These are phyloP conservation scores for Halictus ligatus DNA, from an alignment of 2,888 invertebrate species.

Conservation along the genomic window DNA sequence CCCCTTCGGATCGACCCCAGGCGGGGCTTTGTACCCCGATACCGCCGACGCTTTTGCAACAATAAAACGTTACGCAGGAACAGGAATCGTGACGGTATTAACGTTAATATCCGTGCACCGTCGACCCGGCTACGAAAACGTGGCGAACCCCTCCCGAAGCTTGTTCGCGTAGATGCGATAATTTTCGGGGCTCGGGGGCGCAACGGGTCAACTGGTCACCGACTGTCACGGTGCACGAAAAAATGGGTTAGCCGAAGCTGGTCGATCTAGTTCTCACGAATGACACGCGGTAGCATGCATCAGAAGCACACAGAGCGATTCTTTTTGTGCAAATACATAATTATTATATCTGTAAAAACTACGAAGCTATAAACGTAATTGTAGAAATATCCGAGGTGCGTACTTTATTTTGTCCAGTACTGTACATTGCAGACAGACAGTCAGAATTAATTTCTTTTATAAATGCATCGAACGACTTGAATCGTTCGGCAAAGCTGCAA, in stretches of 20 bases:
- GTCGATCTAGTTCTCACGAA: background rate
- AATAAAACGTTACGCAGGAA: slow-evolving; percentile 62
- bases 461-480: background rate
- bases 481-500: background rate
- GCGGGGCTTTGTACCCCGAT: slow-evolving; percentile 78
- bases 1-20: slow-evolving; percentile 81
- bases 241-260: background rate
- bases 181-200: background rate
- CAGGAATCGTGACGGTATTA: slow-evolving; percentile 57
- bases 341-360: no score
- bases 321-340: no score
- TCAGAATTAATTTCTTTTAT: background rate
- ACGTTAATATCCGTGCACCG: slow-evolving; percentile 49
- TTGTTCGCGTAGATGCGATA: slow-evolving; percentile 13
- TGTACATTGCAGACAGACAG: no score
- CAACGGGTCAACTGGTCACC: background rate
- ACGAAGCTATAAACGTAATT: no score
- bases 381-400: no score
- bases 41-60: slow-evolving; percentile 51
- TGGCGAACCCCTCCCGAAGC: background rate
- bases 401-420: no score
- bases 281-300: background rate
- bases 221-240: background rate
- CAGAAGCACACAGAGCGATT: background rate
- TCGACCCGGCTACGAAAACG: background rate